phyloP scores from a whole-genome alignment of 2,797 vertebrate genomes.

The Ibycter americanus region DNA sequence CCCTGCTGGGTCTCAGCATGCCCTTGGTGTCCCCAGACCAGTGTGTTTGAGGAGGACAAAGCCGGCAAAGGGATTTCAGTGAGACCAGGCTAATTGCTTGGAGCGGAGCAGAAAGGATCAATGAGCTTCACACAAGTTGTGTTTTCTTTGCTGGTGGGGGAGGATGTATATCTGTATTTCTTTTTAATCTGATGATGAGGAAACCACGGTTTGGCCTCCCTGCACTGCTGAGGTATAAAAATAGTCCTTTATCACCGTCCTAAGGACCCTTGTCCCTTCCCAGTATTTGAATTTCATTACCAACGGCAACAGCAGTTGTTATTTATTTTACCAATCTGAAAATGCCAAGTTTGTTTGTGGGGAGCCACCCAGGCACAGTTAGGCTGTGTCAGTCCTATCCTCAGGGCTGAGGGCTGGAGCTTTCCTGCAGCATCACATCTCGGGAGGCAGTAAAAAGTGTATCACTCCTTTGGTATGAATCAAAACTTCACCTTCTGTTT shows the following conservation, averaged over 20 bases:
- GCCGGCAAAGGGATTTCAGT: rapidly evolving
- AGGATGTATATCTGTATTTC: background rate
- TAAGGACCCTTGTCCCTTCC: background rate
- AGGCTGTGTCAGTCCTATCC: background rate
- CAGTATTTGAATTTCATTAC: background rate
- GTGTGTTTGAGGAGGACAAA: background rate
- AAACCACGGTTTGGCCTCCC: background rate
- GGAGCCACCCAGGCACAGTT: background rate
- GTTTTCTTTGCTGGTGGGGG: background rate
- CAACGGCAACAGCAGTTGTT: background rate
- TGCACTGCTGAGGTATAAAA: background rate
- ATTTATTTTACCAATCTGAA: background rate
- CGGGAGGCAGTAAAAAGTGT: background rate
- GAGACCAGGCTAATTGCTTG: background rate
- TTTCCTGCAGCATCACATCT: background rate
- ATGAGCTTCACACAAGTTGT: background rate
- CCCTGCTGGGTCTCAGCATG: background rate
- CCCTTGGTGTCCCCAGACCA: background rate
- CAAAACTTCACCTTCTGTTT: background rate
- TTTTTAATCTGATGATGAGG: background rate
- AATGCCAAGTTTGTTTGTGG: rapidly evolving
- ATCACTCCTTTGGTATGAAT: background rate
- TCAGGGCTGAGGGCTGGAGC: background rate
- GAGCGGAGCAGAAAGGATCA: background rate
- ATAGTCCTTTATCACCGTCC: background rate